Conservation (phyloP, 2,797 vertebrate genomes). For the Arnoldichthys spilopterus region DNA sequence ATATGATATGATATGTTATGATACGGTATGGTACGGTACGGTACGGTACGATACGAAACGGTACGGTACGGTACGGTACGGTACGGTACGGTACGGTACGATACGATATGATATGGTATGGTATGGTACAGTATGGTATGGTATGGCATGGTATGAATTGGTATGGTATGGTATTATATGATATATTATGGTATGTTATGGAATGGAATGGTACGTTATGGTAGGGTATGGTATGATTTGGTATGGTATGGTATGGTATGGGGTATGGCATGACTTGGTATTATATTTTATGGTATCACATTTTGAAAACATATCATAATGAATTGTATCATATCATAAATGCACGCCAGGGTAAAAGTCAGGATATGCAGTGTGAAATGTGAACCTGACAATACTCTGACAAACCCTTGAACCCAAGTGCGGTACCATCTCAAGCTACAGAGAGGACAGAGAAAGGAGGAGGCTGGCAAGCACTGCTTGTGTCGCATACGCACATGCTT, state of each 20-base stretch:
- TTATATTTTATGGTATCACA: neutral
- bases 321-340: neutral
- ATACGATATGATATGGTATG: too few relatives aligned
- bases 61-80: too few relatives aligned
- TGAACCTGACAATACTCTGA: neutral
- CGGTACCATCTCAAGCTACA: neutral
- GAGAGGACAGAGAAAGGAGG: neutral
- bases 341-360: neutral
- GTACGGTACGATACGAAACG: too few relatives aligned
- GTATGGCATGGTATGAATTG: too few relatives aligned
- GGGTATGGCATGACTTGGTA: neutral
- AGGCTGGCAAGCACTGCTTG: neutral
- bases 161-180: neutral
- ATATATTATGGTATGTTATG: neutral
- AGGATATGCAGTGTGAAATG: neutral
- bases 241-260: neutral
- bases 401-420: neutral
- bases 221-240: too few relatives aligned
- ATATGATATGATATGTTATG: neutral
- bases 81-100: too few relatives aligned
- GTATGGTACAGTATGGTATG: too few relatives aligned
- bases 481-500: slow-evolving; percentile 10
- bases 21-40: neutral
- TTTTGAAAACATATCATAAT: neutral
- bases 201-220: neutral